phyloP scores from a whole-genome alignment of 2,888 invertebrate genomes.

The Macrosiphum euphorbiae region DNA sequence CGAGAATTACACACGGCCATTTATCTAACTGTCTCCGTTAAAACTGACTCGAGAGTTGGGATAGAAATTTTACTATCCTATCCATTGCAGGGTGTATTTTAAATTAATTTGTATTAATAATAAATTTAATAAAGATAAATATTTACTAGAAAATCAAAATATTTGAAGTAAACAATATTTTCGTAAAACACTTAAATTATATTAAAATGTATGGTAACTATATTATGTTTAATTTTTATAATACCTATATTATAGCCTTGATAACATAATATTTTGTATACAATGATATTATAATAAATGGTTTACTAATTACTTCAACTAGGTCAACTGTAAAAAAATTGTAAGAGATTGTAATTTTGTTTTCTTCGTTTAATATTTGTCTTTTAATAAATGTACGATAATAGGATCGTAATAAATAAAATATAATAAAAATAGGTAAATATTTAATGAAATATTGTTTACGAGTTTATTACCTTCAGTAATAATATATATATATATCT shows the following conservation, averaged over 20 bases:
- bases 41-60: not conserved
- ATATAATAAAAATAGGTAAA: too few species aligned
- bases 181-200: not conserved
- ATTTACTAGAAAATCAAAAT: not conserved
- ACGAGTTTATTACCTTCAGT: not conserved
- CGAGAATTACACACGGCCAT: not conserved
- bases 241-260: not conserved
- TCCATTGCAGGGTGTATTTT: not conserved
- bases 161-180: not conserved
- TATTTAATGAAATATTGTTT: not conserved
- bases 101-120: not conserved
- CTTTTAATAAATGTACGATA: not conserved
- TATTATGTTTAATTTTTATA: not conserved
- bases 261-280: not conserved
- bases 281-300: not conserved
- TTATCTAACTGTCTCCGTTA: conserved; percentile 16
- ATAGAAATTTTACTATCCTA: not conserved
- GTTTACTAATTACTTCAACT: too few species aligned
- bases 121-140: not conserved
- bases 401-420: not conserved
- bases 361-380: not conserved
- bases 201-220: not conserved
- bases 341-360: not conserved
- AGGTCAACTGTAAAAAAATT: not conserved
- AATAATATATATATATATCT: too few species aligned